Evolutionary conservation across 2,797 vertebrate species (phyloP), one percentile per base, ranked within the genome.

Genomic region (Denticeps clupeoides): DNA sequence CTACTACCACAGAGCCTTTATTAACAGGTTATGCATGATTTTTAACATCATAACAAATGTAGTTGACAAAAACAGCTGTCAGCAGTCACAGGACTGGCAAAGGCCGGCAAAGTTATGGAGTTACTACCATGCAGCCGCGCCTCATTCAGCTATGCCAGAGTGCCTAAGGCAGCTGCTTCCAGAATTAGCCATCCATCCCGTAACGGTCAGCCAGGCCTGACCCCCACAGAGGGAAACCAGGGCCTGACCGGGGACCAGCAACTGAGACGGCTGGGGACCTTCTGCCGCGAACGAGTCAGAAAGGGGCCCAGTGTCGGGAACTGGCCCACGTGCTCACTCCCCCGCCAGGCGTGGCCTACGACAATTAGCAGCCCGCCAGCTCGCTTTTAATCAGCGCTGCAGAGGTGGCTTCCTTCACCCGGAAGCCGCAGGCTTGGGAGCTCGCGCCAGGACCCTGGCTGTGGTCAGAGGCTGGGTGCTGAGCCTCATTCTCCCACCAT

Each of bases 91-190:
- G n/a, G n/a, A n/a, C n/a, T n/a, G n/a, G n/a, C n/a, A n/a, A n/a
- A n/a, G n/a, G n/a, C n/a, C n/a, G n/a, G n/a, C n/a, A n/a, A n/a
- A n/a, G n/a, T n/a, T n/a, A n/a, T n/a, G n/a, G n/a, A n/a, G n/a
- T n/a, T n/a, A n/a, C n/a, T n/a, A n/a, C n/a, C n/a, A n/a, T n/a
- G n/a, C n/a, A n/a, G n/a, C 45, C 63, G 46, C 45, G 47, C 62
- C 58, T 48, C 31, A 27, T 15, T 45, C 23, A 59, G 68, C 62
- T 24, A 59, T 56, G 55, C 27, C 13, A 51, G 41, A 48, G 45
- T 41, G 37, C 55, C 52, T 49, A 55, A 57, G 45, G 64, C 62
- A 69, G 54, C 60, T 69, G 59, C 33, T 53, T 45, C 58, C 69
- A 69, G 65, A 60, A 58, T 65, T 67, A 71, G 55, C 53, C 37